Percentiles rank a stretch among this genome's conserved stretches.
Conservation (phyloP, 2,888 invertebrate species). For the Bombylius major region DNA sequence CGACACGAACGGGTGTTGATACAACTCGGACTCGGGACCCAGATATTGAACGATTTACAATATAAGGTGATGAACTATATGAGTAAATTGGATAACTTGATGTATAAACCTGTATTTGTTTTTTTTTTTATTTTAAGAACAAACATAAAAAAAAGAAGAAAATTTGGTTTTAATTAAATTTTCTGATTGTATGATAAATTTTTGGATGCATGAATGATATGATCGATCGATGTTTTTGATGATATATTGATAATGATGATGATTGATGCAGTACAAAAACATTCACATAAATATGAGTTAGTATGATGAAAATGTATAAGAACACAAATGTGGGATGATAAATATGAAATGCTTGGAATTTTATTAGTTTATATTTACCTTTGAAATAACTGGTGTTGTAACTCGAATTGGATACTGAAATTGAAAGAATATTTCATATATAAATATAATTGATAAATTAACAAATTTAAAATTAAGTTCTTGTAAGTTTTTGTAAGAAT, state of each 20-base stretch:
- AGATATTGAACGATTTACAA: conserved; percentile 21
- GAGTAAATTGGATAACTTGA: conserved; percentile 35
- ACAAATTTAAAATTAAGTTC: too few species aligned
- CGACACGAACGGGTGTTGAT: conserved; percentile 28
- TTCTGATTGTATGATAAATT: too few species aligned
- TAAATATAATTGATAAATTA: too few species aligned
- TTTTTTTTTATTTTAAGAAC: background rate
- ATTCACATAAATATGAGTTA: background rate
- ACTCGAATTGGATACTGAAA: background rate
- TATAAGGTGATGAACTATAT: conserved; percentile 27
- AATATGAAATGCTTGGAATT: too few species aligned
- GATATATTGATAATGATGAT: background rate
- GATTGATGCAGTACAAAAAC: background rate
- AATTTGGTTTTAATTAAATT: too few species aligned
- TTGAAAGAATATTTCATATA: background rate
- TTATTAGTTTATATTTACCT: background rate
- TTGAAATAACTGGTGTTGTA: background rate
- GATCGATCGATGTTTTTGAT: too few species aligned
- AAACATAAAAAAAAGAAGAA: too few species aligned
- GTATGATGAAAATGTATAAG: background rate
- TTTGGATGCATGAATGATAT: too few species aligned
- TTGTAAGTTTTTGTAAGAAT: too few species aligned
- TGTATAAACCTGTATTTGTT: conserved; percentile 28
- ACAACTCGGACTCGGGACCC: conserved; percentile 23
- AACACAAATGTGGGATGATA: background rate